phyloP scores from a whole-genome alignment of 1,140 invertebrate species.

The Galleria mellonella region DNA sequence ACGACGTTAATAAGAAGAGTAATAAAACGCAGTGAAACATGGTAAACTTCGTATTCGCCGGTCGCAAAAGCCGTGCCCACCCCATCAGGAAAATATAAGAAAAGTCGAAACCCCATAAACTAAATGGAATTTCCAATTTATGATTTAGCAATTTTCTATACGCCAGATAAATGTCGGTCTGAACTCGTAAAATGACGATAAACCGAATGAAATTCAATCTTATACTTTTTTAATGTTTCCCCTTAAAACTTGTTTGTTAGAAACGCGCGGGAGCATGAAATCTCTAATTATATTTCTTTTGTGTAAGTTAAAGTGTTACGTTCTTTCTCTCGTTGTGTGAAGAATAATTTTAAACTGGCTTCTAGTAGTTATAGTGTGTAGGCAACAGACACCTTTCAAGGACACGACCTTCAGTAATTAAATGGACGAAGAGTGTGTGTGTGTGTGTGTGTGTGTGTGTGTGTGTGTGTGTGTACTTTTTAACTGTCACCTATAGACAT shows the following conservation, averaged over 20 bases:
- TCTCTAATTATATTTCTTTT: conserved; percentile 5
- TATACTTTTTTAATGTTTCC: conserved; percentile 11
- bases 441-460: too few relatives aligned
- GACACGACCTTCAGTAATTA: too few relatives aligned
- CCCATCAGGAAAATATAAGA: not conserved
- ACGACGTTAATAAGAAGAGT: too few relatives aligned
- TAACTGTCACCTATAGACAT: too few relatives aligned
- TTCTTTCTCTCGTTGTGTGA: conserved; percentile 1
- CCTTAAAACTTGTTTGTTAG: not conserved
- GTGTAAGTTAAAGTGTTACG: conserved; percentile 1
- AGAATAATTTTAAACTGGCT: too few relatives aligned
- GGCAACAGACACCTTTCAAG: too few relatives aligned
- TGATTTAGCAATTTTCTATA: conserved; percentile 35
- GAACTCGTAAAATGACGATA: conserved; percentile 31
- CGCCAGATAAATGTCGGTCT: conserved; percentile 21
- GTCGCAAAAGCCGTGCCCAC: too few relatives aligned
- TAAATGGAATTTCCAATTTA: conserved; percentile 34
- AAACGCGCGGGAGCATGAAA: not conserved
- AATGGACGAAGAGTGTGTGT: too few relatives aligned
- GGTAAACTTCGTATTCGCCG: too few relatives aligned
- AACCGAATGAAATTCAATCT: conserved; percentile 33
- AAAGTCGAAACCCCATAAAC: conserved; percentile 18
- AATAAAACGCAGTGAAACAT: too few relatives aligned
- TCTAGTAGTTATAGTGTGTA: too few relatives aligned
- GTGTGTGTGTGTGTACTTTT: too few relatives aligned